Conservation (phyloP, 2,888 invertebrate genomes). For the Calameuta pallipes region DNA sequence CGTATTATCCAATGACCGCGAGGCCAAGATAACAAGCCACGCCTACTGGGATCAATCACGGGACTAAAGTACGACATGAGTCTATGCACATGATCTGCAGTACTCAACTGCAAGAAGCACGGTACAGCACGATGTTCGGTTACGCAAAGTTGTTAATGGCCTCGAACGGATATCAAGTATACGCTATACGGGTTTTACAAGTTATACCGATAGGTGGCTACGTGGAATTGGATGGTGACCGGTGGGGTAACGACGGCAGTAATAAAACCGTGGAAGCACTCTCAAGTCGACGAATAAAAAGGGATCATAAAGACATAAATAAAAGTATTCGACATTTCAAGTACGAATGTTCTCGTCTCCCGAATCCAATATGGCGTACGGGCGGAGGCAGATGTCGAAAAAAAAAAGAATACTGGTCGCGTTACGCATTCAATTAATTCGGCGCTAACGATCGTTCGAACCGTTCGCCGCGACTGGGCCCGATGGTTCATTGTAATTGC, state of each 20-base stretch:
- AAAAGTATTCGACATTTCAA: not conserved
- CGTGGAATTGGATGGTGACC: not conserved
- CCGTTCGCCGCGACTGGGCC: not conserved
- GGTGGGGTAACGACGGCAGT: not conserved
- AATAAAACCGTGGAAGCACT: not conserved
- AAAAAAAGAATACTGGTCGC: not conserved
- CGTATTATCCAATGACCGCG: not conserved
- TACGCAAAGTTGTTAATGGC: not conserved
- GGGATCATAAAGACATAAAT: not conserved
- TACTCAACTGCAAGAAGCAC: not conserved
- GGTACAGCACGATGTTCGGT: not conserved
- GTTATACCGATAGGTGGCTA: not conserved
- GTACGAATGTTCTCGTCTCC: not conserved
- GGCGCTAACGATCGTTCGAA: not conserved
- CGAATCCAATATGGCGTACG: not conserved
- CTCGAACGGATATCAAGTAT: not conserved
- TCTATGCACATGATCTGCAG: not conserved
- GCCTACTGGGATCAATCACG: not conserved
- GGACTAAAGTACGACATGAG: not conserved
- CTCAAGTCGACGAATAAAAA: not conserved
- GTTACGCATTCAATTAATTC: not conserved
- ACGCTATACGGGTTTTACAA: not conserved
- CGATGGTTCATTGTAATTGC: not conserved
- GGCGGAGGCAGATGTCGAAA: not conserved
- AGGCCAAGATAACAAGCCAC: not conserved